These are phyloP conservation scores for Apodemia duryi DNA, from an alignment of 2,888 invertebrate genomes.

Conservation along the genomic window DNA sequence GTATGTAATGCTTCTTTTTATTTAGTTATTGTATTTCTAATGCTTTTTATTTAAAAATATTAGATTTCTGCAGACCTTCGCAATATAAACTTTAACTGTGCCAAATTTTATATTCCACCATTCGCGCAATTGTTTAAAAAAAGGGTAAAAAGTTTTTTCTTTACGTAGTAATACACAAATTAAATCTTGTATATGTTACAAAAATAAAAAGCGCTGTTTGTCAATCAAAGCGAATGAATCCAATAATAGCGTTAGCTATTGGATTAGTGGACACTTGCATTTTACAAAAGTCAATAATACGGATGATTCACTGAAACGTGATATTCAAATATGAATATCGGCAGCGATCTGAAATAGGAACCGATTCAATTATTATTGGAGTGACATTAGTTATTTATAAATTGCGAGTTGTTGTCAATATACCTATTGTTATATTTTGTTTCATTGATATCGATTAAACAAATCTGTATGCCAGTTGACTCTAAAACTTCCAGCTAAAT, in stretches of 20 bases:
- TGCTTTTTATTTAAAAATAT: too few relatives aligned
- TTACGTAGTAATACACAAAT: too few relatives aligned
- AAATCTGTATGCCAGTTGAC: too few relatives aligned
- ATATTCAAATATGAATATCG: slow-evolving; percentile 13
- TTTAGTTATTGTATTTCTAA: too few relatives aligned
- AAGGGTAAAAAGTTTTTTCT: too few relatives aligned
- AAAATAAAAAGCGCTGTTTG: neutral
- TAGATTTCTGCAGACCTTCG: too few relatives aligned
- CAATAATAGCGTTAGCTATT: neutral
- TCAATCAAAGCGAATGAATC: neutral
- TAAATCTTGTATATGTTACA: neutral
- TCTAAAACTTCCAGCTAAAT: neutral
- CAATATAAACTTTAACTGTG: too few relatives aligned
- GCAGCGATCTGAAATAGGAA: slow-evolving; percentile 4
- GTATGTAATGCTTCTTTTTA: too few relatives aligned
- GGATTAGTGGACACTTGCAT: slow-evolving; percentile 6
- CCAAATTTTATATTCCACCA: too few relatives aligned
- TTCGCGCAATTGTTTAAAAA: too few relatives aligned
- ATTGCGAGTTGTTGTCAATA: neutral
- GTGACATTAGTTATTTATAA: slow-evolving; percentile 5
- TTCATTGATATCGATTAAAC: neutral
- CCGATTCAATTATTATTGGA: slow-evolving; percentile 11
- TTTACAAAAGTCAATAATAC: slow-evolving; percentile 13
- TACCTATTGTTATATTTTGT: neutral
- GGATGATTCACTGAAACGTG: slow-evolving; percentile 6